A percentile compares a stretch with the other conserved stretches of the same genome.
These are phyloP conservation scores for Caenorhabditis sinica DNA, from an alignment of 2,888 invertebrate genomes.

Conservation along the genomic window DNA sequence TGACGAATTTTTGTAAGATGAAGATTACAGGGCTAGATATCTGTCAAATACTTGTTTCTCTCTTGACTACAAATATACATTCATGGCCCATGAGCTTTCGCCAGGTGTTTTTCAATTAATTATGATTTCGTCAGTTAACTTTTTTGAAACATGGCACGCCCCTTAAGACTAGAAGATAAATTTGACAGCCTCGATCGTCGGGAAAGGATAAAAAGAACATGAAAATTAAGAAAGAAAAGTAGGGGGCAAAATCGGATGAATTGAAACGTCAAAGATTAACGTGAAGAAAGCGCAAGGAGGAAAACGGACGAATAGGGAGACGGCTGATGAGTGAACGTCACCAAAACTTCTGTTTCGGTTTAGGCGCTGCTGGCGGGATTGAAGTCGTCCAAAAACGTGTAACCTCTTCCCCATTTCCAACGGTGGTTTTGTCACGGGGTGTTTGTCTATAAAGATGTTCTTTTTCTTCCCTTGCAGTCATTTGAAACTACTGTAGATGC, in stretches of 20 bases:
- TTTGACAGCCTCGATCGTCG: slow-evolving; percentile 12
- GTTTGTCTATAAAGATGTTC: slow-evolving; percentile 21
- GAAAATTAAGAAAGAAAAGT: slow-evolving; percentile 50
- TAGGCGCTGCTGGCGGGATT: slow-evolving; percentile 6
- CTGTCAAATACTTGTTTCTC: too few species aligned
- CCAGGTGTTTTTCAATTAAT: too few species aligned
- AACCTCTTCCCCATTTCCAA: slow-evolving; percentile 47
- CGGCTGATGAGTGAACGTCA: slow-evolving; percentile 47
- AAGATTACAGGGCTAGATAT: too few species aligned
- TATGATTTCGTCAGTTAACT: too few species aligned
- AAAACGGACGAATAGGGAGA: slow-evolving; percentile 15
- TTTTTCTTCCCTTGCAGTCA: slow-evolving; percentile 4
- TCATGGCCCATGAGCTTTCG: too few species aligned
- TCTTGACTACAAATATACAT: too few species aligned
- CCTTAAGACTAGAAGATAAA: slow-evolving; percentile 11
- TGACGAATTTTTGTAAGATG: too few species aligned
- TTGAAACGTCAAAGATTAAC: slow-evolving; percentile 67
- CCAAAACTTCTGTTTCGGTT: slow-evolving; percentile 8
- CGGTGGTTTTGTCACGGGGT: slow-evolving; percentile 23
- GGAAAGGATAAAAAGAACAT: slow-evolving; percentile 37
- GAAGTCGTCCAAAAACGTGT: slow-evolving; percentile 46
- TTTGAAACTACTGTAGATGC: slow-evolving; percentile 45
- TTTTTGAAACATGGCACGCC: too few species aligned
- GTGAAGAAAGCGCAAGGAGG: slow-evolving; percentile 26
- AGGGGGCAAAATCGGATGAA: slow-evolving; percentile 45